Conservation (phyloP, 2,888 invertebrate genomes). For the Cactoblastis cactorum region DNA sequence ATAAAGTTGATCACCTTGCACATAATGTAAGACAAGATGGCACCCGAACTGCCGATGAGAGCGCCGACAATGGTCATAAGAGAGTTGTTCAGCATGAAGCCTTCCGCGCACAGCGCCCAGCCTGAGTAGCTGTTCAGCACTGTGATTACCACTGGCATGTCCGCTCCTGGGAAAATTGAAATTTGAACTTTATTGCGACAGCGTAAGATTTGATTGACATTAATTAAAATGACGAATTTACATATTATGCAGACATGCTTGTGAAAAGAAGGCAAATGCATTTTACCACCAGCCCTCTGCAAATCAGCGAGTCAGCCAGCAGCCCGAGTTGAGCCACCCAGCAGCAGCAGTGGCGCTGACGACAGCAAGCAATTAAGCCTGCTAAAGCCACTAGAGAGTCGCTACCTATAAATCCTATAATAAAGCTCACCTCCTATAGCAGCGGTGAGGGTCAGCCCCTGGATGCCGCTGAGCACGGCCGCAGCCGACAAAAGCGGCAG, state of each 20-base stretch:
- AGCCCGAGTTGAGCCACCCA: background rate
- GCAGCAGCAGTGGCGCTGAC: too few species aligned
- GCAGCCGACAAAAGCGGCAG: constrained; percentile 87
- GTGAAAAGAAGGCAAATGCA: too few species aligned
- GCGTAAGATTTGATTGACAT: too few species aligned
- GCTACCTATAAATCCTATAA: too few species aligned
- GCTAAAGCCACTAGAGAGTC: too few species aligned
- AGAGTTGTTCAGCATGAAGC: constrained; percentile 95
- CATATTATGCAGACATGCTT: too few species aligned
- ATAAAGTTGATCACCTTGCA: constrained; percentile 84
- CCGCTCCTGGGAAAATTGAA: constrained; percentile 85
- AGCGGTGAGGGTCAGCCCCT: constrained; percentile 92
- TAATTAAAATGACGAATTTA: background rate
- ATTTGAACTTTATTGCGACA: too few species aligned
- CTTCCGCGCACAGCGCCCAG: constrained; percentile 96
- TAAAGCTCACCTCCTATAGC: constrained; percentile 87
- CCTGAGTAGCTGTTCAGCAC: constrained; percentile 95
- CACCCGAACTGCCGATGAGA: constrained; percentile 93
- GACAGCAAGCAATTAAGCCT: too few species aligned
- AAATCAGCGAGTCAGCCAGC: constrained; percentile 82
- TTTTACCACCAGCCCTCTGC: constrained; percentile 79
- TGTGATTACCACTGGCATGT: constrained; percentile 96
- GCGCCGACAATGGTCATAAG: constrained; percentile 95
- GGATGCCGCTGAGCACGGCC: constrained; percentile 86
- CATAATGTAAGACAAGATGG: constrained; percentile 96